phyloP scores from a whole-genome alignment of 2,888 invertebrate species.

The Tyria jacobaeae region DNA sequence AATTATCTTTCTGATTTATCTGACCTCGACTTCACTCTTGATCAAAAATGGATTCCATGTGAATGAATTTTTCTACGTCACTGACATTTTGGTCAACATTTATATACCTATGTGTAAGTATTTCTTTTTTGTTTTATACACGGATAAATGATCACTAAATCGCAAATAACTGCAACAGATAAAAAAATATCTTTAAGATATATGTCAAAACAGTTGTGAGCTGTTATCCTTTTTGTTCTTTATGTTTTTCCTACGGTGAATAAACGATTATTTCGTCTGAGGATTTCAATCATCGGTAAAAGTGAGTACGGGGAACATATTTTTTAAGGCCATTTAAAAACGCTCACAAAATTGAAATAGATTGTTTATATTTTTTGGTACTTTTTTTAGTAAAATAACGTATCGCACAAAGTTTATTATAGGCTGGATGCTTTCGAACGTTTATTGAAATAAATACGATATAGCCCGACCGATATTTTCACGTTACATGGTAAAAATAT shows the following conservation, averaged over 20 bases:
- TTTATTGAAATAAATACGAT: too few species aligned
- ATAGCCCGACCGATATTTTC: too few species aligned
- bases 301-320: not conserved
- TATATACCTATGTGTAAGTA: conserved; percentile 62
- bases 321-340: not conserved
- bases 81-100: conserved; percentile 66
- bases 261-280: not conserved
- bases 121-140: conserved; percentile 51
- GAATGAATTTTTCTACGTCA: conserved; percentile 76
- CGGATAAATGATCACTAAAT: conserved; percentile 43
- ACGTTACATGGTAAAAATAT: too few species aligned
- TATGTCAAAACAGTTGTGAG: not conserved
- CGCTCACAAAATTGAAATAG: too few species aligned
- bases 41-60: conserved; percentile 69
- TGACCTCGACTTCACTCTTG: conserved; percentile 66
- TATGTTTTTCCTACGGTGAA: not conserved
- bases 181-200: not conserved
- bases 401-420: too few species aligned
- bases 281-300: not conserved
- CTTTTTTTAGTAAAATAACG: too few species aligned
- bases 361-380: too few species aligned
- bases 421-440: too few species aligned
- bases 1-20: conserved; percentile 65
- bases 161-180: conserved; percentile 19
- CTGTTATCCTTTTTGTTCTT: not conserved